Percentiles rank a stretch among this genome's conserved stretches.
These are phyloP conservation scores for Ameiurus melas DNA, from an alignment of 2,113 vertebrate genomes.

Conservation along the genomic window DNA sequence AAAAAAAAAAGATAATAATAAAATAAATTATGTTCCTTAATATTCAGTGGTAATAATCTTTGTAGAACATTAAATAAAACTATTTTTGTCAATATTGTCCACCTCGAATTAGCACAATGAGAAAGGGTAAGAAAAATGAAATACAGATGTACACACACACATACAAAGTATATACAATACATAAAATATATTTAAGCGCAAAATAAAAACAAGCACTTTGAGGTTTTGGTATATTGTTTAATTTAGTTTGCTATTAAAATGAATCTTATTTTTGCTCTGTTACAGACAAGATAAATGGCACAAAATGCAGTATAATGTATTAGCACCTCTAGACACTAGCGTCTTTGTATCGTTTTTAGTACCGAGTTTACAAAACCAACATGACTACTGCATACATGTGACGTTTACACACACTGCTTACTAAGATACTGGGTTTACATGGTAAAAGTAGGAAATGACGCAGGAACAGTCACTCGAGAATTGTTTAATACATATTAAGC, in stretches of 20 bases:
- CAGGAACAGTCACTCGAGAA: slow-evolving; percentile 62
- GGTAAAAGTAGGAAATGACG: slow-evolving; percentile 60
- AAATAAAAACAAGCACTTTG: slow-evolving; percentile 51
- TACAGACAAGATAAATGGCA: slow-evolving; percentile 76
- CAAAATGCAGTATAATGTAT: slow-evolving; percentile 74
- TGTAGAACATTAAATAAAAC: not conserved
- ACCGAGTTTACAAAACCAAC: slow-evolving; percentile 67
- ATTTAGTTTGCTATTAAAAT: slow-evolving; percentile 76
- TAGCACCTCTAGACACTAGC: slow-evolving; percentile 78
- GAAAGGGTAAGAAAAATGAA: not conserved
- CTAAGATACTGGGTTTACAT: slow-evolving; percentile 70
- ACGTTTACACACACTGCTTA: slow-evolving; percentile 68
- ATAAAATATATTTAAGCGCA: not conserved
- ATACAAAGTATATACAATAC: not conserved
- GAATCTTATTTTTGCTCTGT: slow-evolving; percentile 66
- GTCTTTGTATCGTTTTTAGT: slow-evolving; percentile 67
- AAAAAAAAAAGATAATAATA: too few relatives aligned
- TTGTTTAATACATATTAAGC: slow-evolving; percentile 60
- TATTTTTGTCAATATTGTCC: not conserved
- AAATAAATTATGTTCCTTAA: not conserved
- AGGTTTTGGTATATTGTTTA: slow-evolving; percentile 64
- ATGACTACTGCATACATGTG: slow-evolving; percentile 67
- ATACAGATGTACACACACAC: not conserved
- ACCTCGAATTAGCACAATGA: not conserved
- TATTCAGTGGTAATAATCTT: not conserved